Evolutionary conservation across 2,888 invertebrate genomes (phyloP).

Genomic region (Cancer borealis): DNA sequence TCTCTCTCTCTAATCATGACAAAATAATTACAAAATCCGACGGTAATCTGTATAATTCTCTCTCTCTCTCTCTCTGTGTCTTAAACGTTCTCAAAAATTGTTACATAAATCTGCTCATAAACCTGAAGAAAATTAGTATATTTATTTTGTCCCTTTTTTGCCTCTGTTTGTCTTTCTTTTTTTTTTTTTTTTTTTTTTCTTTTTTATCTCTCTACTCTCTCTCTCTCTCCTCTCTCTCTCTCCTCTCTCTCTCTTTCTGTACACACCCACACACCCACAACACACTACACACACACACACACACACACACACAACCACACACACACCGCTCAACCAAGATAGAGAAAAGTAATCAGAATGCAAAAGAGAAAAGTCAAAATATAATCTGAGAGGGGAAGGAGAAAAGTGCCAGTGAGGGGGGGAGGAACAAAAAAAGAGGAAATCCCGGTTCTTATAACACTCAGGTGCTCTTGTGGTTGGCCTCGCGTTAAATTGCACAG

Average conservation of each 20-base stretch:
- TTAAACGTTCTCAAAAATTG: background rate
- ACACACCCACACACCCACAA: background rate
- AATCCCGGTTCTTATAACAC: background rate
- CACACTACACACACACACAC: background rate
- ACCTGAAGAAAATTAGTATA: background rate
- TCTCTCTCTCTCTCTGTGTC: conserved; percentile 3
- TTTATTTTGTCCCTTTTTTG: background rate
- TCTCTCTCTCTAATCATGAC: too few species aligned
- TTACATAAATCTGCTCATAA: too few species aligned
- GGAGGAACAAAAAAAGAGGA: background rate
- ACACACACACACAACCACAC: too few species aligned
- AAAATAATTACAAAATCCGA: too few species aligned
- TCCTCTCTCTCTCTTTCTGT: background rate
- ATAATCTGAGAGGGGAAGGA: background rate
- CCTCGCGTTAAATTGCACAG: conserved; percentile 29
- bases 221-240: conserved; percentile 2
- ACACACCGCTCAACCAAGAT: background rate
- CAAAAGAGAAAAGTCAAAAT: conserved; percentile 27
- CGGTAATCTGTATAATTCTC: background rate
- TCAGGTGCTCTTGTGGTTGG: conserved; percentile 3
- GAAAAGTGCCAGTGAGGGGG: background rate
- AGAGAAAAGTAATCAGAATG: conserved; percentile 26
- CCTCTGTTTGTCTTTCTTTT: background rate
- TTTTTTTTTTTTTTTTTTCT: too few species aligned
- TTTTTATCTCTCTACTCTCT: conserved; percentile 7